Base-by-base conservation (phyloP, 2,888 invertebrate genomes). In the Hemicrepidius hirtus region DNA sequence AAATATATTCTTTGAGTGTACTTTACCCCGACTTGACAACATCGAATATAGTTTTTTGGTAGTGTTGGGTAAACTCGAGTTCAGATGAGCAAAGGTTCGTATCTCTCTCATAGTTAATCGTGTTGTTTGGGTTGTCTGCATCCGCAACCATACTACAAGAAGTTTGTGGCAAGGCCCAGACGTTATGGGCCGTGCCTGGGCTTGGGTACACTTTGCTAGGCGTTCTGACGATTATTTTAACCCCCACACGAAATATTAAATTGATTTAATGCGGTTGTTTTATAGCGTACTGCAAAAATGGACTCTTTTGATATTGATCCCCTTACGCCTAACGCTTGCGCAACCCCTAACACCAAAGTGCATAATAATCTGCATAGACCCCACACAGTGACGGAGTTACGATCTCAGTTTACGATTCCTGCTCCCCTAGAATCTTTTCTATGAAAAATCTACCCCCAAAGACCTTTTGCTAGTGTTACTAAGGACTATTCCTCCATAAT, bases 151-250 rank as follows among this genome's bases (percentile, higher is more conserved):
- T 94, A 82, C 92, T 92, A 88, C 93, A 94, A 78, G 93, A 92
- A 85, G 92, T 92, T 88, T 92, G 93, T 88, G 93, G 92, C 90
- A 94, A 89, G 87, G 94, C 94, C 95, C 95, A 95, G 85, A 95
- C 95, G 87, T 94, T 95, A 86, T 94, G 94, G 88, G 95, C 95
- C 87, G 94, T 93, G 91, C 95, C 95, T 88, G 95, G 95, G 87
- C 94, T 94, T 76, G 95, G 94, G 86, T 92, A 93, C 87, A 94
- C 93, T 80, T 86, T 86, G 82, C 85, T 86, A 79, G 85, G 85
- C 86, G 86, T 86, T 81, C 84, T 85, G 85, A 80, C 81, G 83
- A 76, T 76, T 77, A 55, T 77, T 71, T 76, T 67, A 68, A 74
- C 65, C 68, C 71, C 70, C 73, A 69, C 69, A 62, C 69, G 59